Evolutionary conservation across 2,888 invertebrate species (phyloP), one percentile per base, ranked within the genome.

Genomic region (Nysson spinosus): DNA sequence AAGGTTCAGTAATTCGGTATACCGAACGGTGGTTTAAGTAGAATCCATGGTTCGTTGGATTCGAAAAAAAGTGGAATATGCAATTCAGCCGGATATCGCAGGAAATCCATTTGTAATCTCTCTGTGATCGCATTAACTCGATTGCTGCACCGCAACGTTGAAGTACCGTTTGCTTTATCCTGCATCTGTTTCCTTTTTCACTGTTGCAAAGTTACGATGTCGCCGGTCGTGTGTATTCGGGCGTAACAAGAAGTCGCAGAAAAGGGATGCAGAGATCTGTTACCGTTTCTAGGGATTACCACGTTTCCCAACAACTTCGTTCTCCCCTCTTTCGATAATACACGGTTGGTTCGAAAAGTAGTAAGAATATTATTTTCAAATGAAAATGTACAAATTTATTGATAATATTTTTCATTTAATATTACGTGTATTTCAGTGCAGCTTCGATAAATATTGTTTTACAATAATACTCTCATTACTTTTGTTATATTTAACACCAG

Each of bases 241-340:
- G 54, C 43, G 50, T 43, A 43, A 49, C 55, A 14, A 47, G 64
- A 58, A 57, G 37, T 54, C 26, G 28, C 37, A 37, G 58, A 43
- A 51, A 51, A 40, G 16, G 60, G 26, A 32, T 40, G 60, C 44
- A 49, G 47, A 51, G 60, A 65, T 69, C 64, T 64, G 64, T 69
- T 62, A 51, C 39, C 32, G 54, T 49, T 34, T 43, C 17, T 35
- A 7, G 14, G 40, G 57, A 69, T 69, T 69, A 69, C 51, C 55
- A 55, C 47, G 58, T 49, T 47, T 32, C 24, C 24, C 43, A 46
- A 40, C 34, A 55, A 62, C 51, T 52, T 57, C 9, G 20, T 37
- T 9, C 14, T 26, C 5, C 17, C 9, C 39, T 17, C 5, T 46
- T 40, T 43, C 39, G 51, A 43, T 44, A n/a, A n/a, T n/a, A n/a